Conservation (phyloP, 1,140 invertebrate species). For the Asbolus verrucosus region DNA sequence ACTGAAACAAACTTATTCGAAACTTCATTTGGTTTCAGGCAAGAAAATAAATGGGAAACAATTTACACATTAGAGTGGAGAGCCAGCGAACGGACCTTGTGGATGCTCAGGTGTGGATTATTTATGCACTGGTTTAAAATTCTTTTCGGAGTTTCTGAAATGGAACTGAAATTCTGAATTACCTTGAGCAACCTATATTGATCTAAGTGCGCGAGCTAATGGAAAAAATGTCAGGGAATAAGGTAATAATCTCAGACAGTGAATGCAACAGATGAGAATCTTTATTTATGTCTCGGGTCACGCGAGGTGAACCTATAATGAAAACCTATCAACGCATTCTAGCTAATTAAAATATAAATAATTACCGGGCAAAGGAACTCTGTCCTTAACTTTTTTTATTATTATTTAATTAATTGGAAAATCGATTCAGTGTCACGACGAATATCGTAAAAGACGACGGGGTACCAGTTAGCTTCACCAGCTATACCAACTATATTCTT, state of each 20-base stretch:
- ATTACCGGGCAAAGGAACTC: neutral
- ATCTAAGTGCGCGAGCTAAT: neutral
- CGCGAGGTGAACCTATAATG: conserved; percentile 41
- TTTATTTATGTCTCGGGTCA: conserved; percentile 43
- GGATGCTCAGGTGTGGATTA: conserved; percentile 43
- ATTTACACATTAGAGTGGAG: conserved; percentile 51
- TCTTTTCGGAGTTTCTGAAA: conserved; percentile 39
- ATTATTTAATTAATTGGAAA: conserved; percentile 21
- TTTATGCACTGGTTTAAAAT: conserved; percentile 47
- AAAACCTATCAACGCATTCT: conserved; percentile 38
- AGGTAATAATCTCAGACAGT: conserved; percentile 2
- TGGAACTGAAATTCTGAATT: conserved; percentile 32
- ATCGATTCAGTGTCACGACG: neutral
- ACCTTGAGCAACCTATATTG: neutral
- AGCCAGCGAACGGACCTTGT: conserved; percentile 21
- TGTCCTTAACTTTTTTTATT: conserved; percentile 1
- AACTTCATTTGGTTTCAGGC: conserved; percentile 51
- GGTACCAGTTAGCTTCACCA: neutral
- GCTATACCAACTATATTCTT: neutral
- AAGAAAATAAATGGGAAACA: conserved; percentile 49
- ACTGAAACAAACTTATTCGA: conserved; percentile 49
- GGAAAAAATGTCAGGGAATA: neutral
- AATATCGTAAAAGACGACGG: neutral
- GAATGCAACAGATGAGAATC: conserved; percentile 18
- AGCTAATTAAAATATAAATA: conserved; percentile 40